phyloP scores from a whole-genome alignment of 2,113 vertebrate species.

The Pogona vitticeps region DNA sequence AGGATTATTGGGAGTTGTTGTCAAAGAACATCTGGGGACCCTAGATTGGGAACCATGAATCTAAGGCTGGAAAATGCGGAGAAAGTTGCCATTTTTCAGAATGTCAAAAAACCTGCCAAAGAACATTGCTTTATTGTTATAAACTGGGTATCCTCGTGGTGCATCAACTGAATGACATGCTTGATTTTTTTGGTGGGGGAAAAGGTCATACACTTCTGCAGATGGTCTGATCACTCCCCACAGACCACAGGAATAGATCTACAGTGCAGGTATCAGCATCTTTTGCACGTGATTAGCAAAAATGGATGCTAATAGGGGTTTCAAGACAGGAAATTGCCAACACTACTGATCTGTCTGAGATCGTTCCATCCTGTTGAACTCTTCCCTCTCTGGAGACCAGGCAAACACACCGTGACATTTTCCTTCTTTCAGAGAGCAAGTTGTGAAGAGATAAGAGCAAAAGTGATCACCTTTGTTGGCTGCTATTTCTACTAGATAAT shows the following conservation, averaged over 20 bases:
- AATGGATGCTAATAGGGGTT: neutral
- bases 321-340: fast-evolving
- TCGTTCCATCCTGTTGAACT: neutral
- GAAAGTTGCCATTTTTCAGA: no score
- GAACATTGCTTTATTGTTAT: neutral
- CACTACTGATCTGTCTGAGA: neutral
- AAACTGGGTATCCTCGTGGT: no score
- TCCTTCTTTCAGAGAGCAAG: neutral
- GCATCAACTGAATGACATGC: neutral
- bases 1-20: no score
- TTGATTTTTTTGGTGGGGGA: no score
- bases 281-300: neutral
- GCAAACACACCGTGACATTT: fast-evolving
- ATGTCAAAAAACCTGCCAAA: neutral
- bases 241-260: neutral
- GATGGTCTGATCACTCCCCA: neutral
- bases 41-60: no score
- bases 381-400: neutral
- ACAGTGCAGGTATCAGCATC: fast-evolving
- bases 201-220: neutral
- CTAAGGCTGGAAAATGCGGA: no score
- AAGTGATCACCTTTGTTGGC: neutral
- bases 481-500: neutral
- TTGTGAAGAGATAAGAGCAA: neutral
- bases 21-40: no score